Base-by-base conservation (phyloP, 2,113 vertebrate species). In the Chaetodon auriga region DNA sequence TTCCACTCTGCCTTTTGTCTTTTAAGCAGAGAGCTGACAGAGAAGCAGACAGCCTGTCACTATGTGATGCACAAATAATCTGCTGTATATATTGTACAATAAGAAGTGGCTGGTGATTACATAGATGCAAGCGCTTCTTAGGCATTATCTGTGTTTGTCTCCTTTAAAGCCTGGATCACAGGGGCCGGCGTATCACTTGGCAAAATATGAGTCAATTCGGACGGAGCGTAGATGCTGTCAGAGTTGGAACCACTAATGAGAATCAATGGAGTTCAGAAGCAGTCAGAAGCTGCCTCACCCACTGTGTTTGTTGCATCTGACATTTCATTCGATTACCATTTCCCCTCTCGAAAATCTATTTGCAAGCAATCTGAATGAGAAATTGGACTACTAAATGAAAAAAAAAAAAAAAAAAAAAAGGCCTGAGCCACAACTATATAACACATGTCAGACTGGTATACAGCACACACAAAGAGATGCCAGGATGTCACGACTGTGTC, bases 211-310 rank as follows among this genome's bases (percentile, higher is more conserved):
- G 91, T 91, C 80, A 85, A 86, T 89, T 89, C 18, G 58, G 84
- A 85, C 64, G n/a, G 66, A 81, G 89, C 69, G 70, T 62, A 74
- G 83, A 90, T 81, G 80, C 90, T 80, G 90, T 93, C 92, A 89
- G 86, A 92, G 84, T 69, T 86, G 82, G 84, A 88, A 84, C 35
- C 72, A 61, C 90, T 92, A 94, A 95, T 93, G 89, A 90, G 91
- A 96, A 95, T 94, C 91, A 92, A 92, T 93, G 73, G 78, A 88
- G 89, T 94, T 92, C 80, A 91, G 91, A 91, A 75, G 80, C 89
- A 84, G 90, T 92, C 87, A 90, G 88, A 92, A 80, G 81, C 90
- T 64, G 82, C 87, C 86, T 90, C 75, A 62, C 77, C 82, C 80
- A 85, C 65, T 86, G 88, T 90, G 88, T 87, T 93, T 91, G 90